Base-by-base conservation (phyloP, 2,888 invertebrate genomes). In the Salticus scenicus region DNA sequence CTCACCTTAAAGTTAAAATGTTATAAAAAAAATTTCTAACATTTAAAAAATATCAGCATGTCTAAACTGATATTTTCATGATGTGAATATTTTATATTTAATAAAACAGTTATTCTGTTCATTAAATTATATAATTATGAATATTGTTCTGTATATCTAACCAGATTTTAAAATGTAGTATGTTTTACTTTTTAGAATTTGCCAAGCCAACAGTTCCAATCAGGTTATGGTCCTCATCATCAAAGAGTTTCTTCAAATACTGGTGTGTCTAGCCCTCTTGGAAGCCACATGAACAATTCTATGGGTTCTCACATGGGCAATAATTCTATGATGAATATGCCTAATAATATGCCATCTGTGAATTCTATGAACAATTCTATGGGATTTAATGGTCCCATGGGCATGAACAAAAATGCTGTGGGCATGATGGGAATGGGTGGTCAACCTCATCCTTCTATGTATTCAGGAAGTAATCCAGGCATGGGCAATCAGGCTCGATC, bases 161-260 rank as follows among this genome's bases (percentile, higher is more conserved):
- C n/a, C n/a, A n/a, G n/a, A n/a, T n/a, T n/a, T n/a, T n/a, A n/a
- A n/a, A n/a, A n/a, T n/a, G n/a, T n/a, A n/a, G n/a, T n/a, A n/a
- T n/a, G n/a, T n/a, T n/a, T 30, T 17, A 42, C 7, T 27, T 47
- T 79, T 70, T 81, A 84, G 92, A 93, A 91, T 88, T 94, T 94
- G 93, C 94, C 94, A 89, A 93, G 93, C 90, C 93, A 94, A 91
- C 93, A 94, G 90, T 93, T 93, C 90, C 92, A 92, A 90, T 72
- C 79, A 47, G 78, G 88, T 37, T 89, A 89, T 76, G 93, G 93
- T 91, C 93, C 94, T 90, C 92, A 92, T 90, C 93, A 93, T 90
- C 92, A 93, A 91, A 92, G 94, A 90, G 92, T 87, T 33, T 70
- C 80, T 17, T 76, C 81, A 12, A 87, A 83, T 37, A 79, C 86